phyloP scores from a whole-genome alignment of 2,888 invertebrate species.

The Agriopis leucophaearia region DNA sequence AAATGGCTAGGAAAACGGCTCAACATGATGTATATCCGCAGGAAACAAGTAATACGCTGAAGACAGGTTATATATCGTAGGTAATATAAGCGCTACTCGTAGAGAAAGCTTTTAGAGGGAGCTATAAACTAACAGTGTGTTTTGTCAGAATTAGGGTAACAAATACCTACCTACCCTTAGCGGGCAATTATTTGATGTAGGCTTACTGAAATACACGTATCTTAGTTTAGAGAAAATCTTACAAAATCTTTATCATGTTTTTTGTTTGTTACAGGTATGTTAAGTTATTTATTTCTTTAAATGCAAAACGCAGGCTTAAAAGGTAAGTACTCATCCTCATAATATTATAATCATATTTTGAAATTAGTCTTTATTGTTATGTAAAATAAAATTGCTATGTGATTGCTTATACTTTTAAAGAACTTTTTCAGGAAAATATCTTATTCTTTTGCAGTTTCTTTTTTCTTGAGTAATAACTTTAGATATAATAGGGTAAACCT shows the following conservation, averaged over 20 bases:
- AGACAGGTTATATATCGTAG: slow-evolving; percentile 71
- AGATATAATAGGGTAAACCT: slow-evolving; percentile 21
- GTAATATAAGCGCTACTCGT: slow-evolving; percentile 65
- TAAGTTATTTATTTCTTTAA: slow-evolving; percentile 26
- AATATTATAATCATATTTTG: neutral
- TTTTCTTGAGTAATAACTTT: slow-evolving; percentile 17
- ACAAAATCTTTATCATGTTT: slow-evolving; percentile 3
- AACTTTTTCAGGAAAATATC: neutral
- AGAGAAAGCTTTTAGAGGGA: slow-evolving; percentile 63
- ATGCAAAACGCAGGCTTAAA: neutral
- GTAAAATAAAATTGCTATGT: neutral
- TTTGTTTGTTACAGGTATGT: slow-evolving; percentile 49
- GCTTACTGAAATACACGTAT: slow-evolving; percentile 21
- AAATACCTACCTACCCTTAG: slow-evolving; percentile 35
- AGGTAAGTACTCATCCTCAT: slow-evolving; percentile 27
- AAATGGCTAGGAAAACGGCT: slow-evolving; percentile 69
- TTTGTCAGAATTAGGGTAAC: slow-evolving; percentile 48
- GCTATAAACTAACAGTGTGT: slow-evolving; percentile 59
- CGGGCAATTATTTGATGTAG: slow-evolving; percentile 47
- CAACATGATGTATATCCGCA: slow-evolving; percentile 69
- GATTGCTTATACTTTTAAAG: neutral
- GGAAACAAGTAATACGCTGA: slow-evolving; percentile 70
- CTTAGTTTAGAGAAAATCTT: neutral
- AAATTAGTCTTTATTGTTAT: neutral
- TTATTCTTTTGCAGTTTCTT: slow-evolving; percentile 13